Percentiles rank a stretch among this genome's conserved stretches.
Evolutionary conservation across 2,888 invertebrate species (phyloP).

Genomic region (Autographa pulchrina): DNA sequence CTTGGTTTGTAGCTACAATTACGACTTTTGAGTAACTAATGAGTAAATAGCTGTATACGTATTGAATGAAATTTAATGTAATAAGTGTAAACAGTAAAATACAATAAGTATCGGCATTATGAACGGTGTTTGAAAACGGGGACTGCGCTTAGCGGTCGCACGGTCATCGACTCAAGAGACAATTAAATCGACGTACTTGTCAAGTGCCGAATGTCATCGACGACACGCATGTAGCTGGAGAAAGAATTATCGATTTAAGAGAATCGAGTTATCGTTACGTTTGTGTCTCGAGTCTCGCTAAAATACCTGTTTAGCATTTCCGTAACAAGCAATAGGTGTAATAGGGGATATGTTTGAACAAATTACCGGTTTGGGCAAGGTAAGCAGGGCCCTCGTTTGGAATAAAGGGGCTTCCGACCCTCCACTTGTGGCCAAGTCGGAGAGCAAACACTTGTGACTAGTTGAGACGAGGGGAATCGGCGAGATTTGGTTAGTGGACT

Average conservation of each 20-base stretch:
- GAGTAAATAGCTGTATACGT: background rate
- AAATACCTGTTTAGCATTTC: conserved; percentile 52
- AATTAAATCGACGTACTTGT: conserved; percentile 79
- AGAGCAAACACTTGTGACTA: conserved; percentile 79
- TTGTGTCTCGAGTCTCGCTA: conserved; percentile 20
- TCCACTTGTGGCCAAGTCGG: conserved; percentile 76
- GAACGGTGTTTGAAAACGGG: conserved; percentile 54
- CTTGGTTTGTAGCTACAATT: background rate
- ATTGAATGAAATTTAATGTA: conserved; percentile 7
- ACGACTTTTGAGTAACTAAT: background rate
- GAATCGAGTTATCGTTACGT: background rate
- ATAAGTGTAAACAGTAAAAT: conserved; percentile 34
- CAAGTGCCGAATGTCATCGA: conserved; percentile 63
- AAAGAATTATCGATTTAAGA: conserved; percentile 10
- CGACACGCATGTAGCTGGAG: conserved; percentile 48
- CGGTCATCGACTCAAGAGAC: conserved; percentile 83
- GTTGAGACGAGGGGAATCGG: conserved; percentile 66
- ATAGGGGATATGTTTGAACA: conserved; percentile 72
- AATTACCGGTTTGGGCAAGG: conserved; percentile 77
- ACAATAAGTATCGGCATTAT: conserved; percentile 50
- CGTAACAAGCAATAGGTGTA: conserved; percentile 33
- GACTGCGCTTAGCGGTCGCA: conserved; percentile 73
- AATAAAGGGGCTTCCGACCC: conserved; percentile 77
- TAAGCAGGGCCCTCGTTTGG: conserved; percentile 71
- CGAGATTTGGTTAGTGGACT: conserved; percentile 68